These are phyloP conservation scores for Deroptyus accipitrinus DNA, from an alignment of 2,113 vertebrate species.

Conservation along the genomic window DNA sequence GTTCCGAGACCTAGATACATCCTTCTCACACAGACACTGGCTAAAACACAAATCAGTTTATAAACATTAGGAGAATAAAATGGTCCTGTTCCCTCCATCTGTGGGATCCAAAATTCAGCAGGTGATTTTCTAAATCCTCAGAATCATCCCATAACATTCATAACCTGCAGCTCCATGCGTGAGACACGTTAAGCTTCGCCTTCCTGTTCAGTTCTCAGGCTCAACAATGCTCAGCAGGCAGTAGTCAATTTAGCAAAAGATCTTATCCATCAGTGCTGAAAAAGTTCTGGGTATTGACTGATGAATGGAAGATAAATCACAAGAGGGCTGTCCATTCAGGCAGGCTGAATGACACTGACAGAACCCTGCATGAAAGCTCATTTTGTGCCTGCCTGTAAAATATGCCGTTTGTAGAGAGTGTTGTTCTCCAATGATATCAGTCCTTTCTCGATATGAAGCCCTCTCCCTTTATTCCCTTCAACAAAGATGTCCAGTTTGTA, in stretches of 20 bases:
- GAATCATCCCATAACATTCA: not conserved
- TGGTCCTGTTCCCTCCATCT: not conserved
- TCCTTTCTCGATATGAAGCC: conserved; percentile 63
- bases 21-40: not conserved
- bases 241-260: conserved; percentile 75
- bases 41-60: not conserved
- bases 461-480: conserved; percentile 67
- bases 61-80: not conserved
- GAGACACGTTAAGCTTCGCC: conserved; percentile 38
- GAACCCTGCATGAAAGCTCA: conserved; percentile 72
- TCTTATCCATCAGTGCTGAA: conserved; percentile 77
- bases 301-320: conserved; percentile 81
- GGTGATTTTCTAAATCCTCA: not conserved
- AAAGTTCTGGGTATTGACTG: conserved; percentile 71
- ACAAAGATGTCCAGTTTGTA: conserved; percentile 58
- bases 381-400: conserved; percentile 74
- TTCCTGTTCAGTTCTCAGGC: conserved; percentile 68
- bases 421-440: conserved; percentile 70
- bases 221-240: conserved; percentile 79
- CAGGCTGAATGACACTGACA: conserved; percentile 75
- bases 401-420: conserved; percentile 65
- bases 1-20: not conserved
- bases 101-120: not conserved
- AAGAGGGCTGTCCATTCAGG: conserved; percentile 74
- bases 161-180: conserved; percentile 18